A percentile compares a stretch with the other conserved stretches of the same genome.
phyloP scores from a whole-genome alignment of 2,797 vertebrate species.

The Enteromius treurensis region DNA sequence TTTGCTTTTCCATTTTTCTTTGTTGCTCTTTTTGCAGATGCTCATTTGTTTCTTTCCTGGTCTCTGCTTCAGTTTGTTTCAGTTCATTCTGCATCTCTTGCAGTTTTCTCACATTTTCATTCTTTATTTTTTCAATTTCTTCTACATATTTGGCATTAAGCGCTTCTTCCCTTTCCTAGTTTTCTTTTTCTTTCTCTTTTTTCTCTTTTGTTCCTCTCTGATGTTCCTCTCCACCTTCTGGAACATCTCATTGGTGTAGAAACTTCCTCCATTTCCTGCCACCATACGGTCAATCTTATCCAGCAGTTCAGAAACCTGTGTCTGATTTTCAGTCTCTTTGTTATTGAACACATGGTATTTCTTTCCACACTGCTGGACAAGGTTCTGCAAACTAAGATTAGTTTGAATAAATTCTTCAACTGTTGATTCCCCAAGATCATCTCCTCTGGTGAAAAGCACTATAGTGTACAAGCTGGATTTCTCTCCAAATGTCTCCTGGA shows the following conservation, averaged over 20 bases:
- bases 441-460: conserved; percentile 29
- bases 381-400: background rate
- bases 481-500: conserved; percentile 1
- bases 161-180: background rate
- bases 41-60: background rate
- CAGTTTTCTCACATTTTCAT: background rate
- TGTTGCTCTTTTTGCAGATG: background rate
- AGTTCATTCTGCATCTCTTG: background rate
- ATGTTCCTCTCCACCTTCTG: conserved; percentile 21
- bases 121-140: conserved; percentile 25
- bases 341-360: conserved; percentile 23
- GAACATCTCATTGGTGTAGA: conserved; percentile 1
- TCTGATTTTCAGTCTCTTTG: background rate
- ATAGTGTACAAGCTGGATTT: conserved; percentile 21
- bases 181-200: background rate
- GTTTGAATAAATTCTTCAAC: background rate
- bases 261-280: background rate
- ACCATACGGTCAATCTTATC: background rate
- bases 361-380: conserved; percentile 17
- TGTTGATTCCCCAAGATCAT: background rate
- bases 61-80: background rate
- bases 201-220: conserved; percentile 24
- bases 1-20: background rate
- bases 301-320: background rate
- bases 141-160: conserved; percentile 27